Conservation (phyloP, 2,888 invertebrate species). For the Enchytraeus crypticus region DNA sequence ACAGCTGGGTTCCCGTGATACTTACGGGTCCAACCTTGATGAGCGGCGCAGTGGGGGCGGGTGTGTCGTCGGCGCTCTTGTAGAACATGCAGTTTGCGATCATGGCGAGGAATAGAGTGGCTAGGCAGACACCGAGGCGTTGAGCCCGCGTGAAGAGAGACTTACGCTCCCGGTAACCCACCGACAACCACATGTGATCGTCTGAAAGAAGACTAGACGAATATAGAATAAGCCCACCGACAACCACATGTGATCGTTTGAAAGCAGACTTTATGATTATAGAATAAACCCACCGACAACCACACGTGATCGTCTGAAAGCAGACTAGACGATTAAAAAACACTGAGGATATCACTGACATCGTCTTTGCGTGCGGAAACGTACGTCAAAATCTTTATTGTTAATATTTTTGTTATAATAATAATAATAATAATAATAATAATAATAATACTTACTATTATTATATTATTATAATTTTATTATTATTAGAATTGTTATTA, state of each 20-base stretch:
- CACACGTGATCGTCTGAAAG: constrained; percentile 51
- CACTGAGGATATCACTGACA: too few species aligned
- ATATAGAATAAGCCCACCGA: constrained; percentile 49
- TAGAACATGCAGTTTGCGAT: constrained; percentile 31
- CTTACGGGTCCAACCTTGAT: constrained; percentile 21
- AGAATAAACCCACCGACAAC: constrained; percentile 50
- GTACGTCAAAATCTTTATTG: too few species aligned
- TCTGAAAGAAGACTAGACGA: too few species aligned
- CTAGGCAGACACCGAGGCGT: constrained; percentile 31
- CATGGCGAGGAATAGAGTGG: constrained; percentile 34
- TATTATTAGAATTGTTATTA: too few species aligned
- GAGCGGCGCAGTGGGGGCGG: not conserved
- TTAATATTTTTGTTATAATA: too few species aligned
- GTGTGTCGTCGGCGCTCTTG: not conserved
- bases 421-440: too few species aligned
- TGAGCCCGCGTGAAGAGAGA: constrained; percentile 45
- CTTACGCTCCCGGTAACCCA: constrained; percentile 45
- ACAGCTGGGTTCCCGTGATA: constrained; percentile 26
- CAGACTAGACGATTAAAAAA: too few species aligned
- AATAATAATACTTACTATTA: too few species aligned
- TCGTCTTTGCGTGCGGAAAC: too few species aligned
- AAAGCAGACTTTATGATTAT: too few species aligned
- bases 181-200: constrained; percentile 50
- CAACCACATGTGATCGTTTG: constrained; percentile 51
- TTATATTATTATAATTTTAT: too few species aligned